Conservation (phyloP, 2,797 vertebrate species). For the Emydoidea blandingii region DNA sequence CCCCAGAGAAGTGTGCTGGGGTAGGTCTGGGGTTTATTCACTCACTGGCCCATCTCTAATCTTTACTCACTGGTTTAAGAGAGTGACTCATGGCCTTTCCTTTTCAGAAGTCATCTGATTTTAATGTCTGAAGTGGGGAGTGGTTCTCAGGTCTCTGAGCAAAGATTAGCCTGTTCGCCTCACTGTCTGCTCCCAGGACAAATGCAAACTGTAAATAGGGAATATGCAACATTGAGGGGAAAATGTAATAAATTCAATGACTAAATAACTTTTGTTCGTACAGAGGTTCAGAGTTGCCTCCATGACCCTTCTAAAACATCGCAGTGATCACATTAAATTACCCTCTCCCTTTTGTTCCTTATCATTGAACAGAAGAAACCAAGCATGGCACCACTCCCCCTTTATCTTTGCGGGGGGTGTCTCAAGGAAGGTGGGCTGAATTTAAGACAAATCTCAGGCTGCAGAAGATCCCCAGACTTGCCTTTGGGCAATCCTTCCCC, state of each 20-base stretch:
- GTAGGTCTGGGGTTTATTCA: not conserved
- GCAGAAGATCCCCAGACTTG: not conserved
- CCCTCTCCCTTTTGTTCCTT: not conserved
- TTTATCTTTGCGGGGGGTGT: not conserved
- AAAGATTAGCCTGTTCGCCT: not conserved
- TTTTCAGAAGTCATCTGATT: conserved; percentile 27
- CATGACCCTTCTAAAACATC: not conserved
- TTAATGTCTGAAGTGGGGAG: not conserved
- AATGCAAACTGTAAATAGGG: not conserved
- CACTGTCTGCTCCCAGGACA: not conserved
- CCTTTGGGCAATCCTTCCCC: not conserved
- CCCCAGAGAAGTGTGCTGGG: not conserved
- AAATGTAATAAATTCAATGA: not conserved
- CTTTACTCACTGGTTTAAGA: not conserved
- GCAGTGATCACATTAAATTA: fast-evolving
- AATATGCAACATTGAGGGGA: not conserved
- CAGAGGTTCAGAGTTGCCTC: not conserved
- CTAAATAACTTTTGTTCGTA: not conserved
- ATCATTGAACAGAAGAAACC: not conserved
- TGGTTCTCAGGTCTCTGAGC: not conserved
- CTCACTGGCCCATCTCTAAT: not conserved
- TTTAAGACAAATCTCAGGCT: not conserved
- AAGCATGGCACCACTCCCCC: not conserved
- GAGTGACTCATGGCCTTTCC: not conserved
- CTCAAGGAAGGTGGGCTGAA: not conserved